phyloP scores from a whole-genome alignment of 2,797 vertebrate genomes.

The Anabacerthia variegaticeps region DNA sequence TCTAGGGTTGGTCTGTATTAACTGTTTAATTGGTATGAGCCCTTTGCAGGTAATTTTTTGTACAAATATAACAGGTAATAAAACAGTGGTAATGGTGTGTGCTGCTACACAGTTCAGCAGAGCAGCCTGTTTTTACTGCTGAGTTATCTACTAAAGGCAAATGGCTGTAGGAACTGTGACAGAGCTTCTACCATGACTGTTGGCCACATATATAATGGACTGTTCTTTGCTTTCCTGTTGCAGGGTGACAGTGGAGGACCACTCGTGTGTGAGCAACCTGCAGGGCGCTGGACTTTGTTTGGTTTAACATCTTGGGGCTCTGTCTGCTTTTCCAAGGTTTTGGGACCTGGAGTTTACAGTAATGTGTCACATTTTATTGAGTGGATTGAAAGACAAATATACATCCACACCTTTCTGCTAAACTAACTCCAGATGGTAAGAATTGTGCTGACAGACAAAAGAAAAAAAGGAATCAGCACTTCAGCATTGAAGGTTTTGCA shows the following conservation, averaged over 20 bases:
- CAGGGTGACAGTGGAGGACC: slow-evolving; percentile 97
- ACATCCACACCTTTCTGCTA: slow-evolving; percentile 87
- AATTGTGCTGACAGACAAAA: not conserved
- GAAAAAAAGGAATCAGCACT: not conserved
- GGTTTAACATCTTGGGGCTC: slow-evolving; percentile 97
- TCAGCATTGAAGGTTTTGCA: not conserved
- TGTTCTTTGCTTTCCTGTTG: not conserved
- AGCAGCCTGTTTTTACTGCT: not conserved
- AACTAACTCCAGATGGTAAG: slow-evolving; percentile 58
- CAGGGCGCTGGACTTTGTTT: slow-evolving; percentile 89
- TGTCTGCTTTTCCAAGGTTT: slow-evolving; percentile 93
- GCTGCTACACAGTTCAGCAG: not conserved
- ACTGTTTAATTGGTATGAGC: not conserved
- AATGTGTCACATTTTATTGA: slow-evolving; percentile 92
- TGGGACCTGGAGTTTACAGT: slow-evolving; percentile 94
- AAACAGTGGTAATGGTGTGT: not conserved
- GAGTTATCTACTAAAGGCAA: not conserved
- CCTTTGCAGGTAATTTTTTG: not conserved
- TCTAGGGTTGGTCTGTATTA: not conserved
- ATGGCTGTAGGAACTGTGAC: not conserved
- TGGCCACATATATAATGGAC: fast-evolving
- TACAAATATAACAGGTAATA: not conserved
- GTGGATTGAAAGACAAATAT: slow-evolving; percentile 95
- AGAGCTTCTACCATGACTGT: not conserved
- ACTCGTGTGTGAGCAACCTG: slow-evolving; percentile 85